Evolutionary conservation across 2,113 vertebrate genomes (phyloP), one percentile per base, ranked within the genome.

Genomic region (Danionella cerebrum): DNA sequence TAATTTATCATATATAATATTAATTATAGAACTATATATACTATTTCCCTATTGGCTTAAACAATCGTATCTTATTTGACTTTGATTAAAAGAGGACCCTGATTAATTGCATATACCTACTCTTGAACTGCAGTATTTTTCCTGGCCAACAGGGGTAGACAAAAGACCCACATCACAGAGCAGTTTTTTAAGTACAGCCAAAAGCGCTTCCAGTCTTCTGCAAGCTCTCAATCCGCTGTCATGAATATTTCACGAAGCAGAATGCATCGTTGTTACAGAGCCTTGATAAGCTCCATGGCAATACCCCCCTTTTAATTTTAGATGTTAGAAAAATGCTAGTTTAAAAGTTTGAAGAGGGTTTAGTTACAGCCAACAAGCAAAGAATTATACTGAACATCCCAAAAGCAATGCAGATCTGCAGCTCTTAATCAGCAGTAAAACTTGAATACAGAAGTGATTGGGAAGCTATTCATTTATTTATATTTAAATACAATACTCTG

Each of bases 61-160:
- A n/a, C n/a, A n/a, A n/a, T n/a, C n/a, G n/a, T n/a, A n/a, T n/a
- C n/a, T n/a, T n/a, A n/a, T n/a, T n/a, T n/a, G n/a, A n/a, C n/a
- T n/a, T n/a, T n/a, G n/a, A n/a, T n/a, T n/a, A n/a, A n/a, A n/a
- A n/a, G n/a, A n/a, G n/a, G n/a, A n/a, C n/a, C n/a, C n/a, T n/a
- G n/a, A n/a, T n/a, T n/a, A n/a, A n/a, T n/a, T n/a, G n/a, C n/a
- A n/a, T n/a, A n/a, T n/a, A n/a, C n/a, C n/a, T n/a, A n/a, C n/a
- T n/a, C n/a, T n/a, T n/a, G n/a, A n/a, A 13, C 3, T 74, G 71
- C 33, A 62, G 62, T 78, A 54, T 67, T 53, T 2, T 50, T 4
- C 16, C 12, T 63, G 52, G 16, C 71, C 78, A 70, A 76, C 55
- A 74, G 70, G 66, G 70, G 76, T 72, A 75, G 78, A 70, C 47